phyloP scores from a whole-genome alignment of 2,888 invertebrate species.

The Cepaea hortensis region DNA sequence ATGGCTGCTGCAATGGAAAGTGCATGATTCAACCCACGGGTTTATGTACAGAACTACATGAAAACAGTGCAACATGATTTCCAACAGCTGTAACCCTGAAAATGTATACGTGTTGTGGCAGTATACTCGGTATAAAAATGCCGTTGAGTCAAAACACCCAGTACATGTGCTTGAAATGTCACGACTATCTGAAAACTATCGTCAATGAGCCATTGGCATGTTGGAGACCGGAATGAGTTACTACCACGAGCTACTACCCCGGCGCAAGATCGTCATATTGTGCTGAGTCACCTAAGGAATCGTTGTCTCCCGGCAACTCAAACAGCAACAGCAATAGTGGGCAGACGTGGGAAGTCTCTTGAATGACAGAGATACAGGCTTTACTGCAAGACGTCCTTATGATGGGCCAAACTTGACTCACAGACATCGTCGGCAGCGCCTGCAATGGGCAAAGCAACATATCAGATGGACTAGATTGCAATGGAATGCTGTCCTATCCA shows the following conservation, averaged over 20 bases:
- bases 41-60: no score
- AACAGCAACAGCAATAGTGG: not conserved
- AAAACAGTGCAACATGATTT: no score
- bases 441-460: no score
- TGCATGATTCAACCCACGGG: not conserved
- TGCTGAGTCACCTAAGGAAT: slow-evolving; percentile 22
- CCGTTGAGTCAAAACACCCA: no score
- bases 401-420: no score
- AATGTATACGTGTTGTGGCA: not conserved
- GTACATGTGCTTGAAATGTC: no score
- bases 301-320: not conserved
- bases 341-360: no score
- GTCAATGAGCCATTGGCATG: not conserved
- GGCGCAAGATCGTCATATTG: not conserved
- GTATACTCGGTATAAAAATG: not conserved
- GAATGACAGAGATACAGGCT: no score
- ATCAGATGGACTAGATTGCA: no score
- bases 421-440: no score
- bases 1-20: not conserved
- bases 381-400: no score
- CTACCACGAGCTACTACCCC: slow-evolving; percentile 12
- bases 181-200: not conserved
- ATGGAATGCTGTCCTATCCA: no score
- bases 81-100: not conserved
- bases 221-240: slow-evolving; percentile 6